Evolutionary conservation across 1,140 invertebrate species (phyloP), one percentile per base, ranked within the genome.

Genomic region (Rhysida immarginata): DNA sequence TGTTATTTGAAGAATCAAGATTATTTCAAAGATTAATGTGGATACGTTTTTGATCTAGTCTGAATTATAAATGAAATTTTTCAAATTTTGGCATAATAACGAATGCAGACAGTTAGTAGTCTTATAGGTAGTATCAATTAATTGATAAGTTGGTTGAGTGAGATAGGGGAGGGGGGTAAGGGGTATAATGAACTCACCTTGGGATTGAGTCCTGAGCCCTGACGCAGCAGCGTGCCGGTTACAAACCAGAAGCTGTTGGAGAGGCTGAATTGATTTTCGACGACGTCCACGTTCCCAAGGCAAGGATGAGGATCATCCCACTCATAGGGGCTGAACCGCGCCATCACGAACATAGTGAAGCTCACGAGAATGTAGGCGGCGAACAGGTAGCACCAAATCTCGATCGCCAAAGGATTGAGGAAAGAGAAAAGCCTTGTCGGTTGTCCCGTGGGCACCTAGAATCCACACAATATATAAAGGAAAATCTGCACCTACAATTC

Each of bases 141-240:
- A n/a, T n/a, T n/a, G n/a, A n/a, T n/a, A n/a, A n/a, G n/a, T n/a
- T n/a, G n/a, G n/a, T n/a, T n/a, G n/a, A n/a, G n/a, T n/a, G n/a
- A n/a, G n/a, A n/a, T n/a, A n/a, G n/a, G n/a, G n/a, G n/a, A n/a
- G n/a, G n/a, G n/a, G n/a, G n/a, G n/a, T n/a, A n/a, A n/a, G n/a
- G n/a, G n/a, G n/a, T n/a, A n/a, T n/a, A n/a, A n/a, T n/a, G n/a
- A n/a, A 66, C 63, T 77, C 77, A 77, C 79, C 75, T 85, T 83
- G 51, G 89, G 88, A 69, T 86, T 85, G 59, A 90, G 75, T 69
- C 89, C 85, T 59, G 84, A 87, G 60, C 87, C 90, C 76, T 94
- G 90, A 71, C 94, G 89, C 89, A 94, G 93, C 59, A 95, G 79
- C 11, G 87, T 90, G 51, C 90, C 90, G 60, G 95, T 84, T 14